Evolutionary conservation across 2,888 invertebrate species (phyloP).

Genomic region (Idaea biselata): DNA sequence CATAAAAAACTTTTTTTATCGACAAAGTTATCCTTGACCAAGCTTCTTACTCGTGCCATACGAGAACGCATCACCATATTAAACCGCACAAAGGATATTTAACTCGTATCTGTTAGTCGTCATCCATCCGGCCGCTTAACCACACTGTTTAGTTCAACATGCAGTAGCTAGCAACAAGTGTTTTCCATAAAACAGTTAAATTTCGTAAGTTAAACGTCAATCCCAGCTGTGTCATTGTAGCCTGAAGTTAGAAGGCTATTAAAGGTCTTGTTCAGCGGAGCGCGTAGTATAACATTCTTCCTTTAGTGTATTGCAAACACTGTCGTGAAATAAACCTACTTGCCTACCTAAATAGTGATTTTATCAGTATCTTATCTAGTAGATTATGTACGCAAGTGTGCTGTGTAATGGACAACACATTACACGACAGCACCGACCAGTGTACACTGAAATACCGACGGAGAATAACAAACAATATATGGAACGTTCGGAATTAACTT

Average conservation of each 20-base stretch:
- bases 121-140: conserved; percentile 23
- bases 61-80: conserved; percentile 19
- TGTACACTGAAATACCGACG: conserved; percentile 39
- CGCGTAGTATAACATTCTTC: conserved; percentile 21
- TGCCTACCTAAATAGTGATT: conserved; percentile 27
- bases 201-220: conserved; percentile 38
- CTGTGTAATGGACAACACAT: conserved; percentile 68
- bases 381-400: conserved; percentile 77
- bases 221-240: conserved; percentile 17
- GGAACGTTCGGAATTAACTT: conserved; percentile 70
- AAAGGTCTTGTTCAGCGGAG: conserved; percentile 31
- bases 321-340: background rate
- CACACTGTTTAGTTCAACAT: conserved; percentile 18
- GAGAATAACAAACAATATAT: conserved; percentile 53
- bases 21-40: conserved; percentile 32
- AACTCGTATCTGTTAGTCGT: background rate
- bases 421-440: conserved; percentile 56
- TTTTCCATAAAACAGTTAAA: conserved; percentile 7
- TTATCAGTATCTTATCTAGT: conserved; percentile 68
- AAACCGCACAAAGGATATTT: background rate
- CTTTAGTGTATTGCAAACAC: conserved; percentile 11
- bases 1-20: conserved; percentile 23
- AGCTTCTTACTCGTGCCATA: conserved; percentile 14
- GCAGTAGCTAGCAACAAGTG: conserved; percentile 14
- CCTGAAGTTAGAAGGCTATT: conserved; percentile 26